Evolutionary conservation across 1,140 invertebrate species (phyloP).

Genomic region (Halesus radiatus): DNA sequence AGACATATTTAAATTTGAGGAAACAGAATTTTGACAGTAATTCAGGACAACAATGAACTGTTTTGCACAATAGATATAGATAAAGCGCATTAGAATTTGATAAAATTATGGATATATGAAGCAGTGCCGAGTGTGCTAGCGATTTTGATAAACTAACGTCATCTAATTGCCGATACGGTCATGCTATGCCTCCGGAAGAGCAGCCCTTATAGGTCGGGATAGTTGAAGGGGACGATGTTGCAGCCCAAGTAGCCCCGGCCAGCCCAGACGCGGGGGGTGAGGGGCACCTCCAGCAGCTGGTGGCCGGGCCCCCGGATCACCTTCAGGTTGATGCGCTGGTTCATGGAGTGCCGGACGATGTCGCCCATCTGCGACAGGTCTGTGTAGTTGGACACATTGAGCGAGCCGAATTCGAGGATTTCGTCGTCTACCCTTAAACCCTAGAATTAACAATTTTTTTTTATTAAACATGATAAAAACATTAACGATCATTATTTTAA

Average conservation of each 20-base stretch:
- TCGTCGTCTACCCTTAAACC: slow-evolving; percentile 83
- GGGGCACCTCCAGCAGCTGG: slow-evolving; percentile 68
- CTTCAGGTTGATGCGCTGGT: slow-evolving; percentile 73
- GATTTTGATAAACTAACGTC: too few relatives aligned
- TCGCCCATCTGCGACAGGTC: slow-evolving; percentile 77
- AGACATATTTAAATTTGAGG: too few relatives aligned
- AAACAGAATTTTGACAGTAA: not conserved
- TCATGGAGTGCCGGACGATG: slow-evolving; percentile 82
- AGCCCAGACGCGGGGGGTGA: slow-evolving; percentile 80
- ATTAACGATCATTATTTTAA: too few relatives aligned
- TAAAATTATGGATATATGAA: too few relatives aligned
- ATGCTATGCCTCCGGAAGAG: not conserved
- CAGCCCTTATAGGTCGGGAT: not conserved
- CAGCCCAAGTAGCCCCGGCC: slow-evolving; percentile 85
- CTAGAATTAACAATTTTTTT: slow-evolving; percentile 68
- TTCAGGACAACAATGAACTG: too few relatives aligned
- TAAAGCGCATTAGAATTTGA: too few relatives aligned
- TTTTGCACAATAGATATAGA: too few relatives aligned
- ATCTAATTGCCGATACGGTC: too few relatives aligned
- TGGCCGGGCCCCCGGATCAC: slow-evolving; percentile 70
- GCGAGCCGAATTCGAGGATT: slow-evolving; percentile 87
- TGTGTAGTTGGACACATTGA: slow-evolving; percentile 82
- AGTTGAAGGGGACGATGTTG: slow-evolving; percentile 70
- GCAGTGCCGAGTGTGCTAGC: too few relatives aligned
- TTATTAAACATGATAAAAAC: too few relatives aligned